A percentile compares a stretch with the other conserved stretches of the same genome.
phyloP scores from a whole-genome alignment of 2,888 invertebrate species.

The Apamea anceps region DNA sequence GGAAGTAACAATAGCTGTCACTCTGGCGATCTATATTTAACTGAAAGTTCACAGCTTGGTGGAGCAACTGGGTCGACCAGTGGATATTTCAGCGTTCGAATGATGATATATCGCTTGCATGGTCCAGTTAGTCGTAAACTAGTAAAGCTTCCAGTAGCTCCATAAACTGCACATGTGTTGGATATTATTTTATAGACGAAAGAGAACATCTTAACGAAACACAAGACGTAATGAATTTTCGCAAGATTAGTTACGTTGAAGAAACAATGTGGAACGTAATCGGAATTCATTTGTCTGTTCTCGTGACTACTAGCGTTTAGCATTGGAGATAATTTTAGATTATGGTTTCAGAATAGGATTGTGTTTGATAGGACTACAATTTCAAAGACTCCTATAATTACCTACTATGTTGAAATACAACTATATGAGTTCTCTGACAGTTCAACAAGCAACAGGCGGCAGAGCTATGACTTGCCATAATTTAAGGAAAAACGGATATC shows the following conservation, averaged over 20 bases:
- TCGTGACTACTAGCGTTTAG: slow-evolving; percentile 30
- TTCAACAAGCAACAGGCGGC: background rate
- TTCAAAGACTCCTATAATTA: slow-evolving; percentile 1
- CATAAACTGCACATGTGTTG: slow-evolving; percentile 47
- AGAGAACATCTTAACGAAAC: slow-evolving; percentile 14
- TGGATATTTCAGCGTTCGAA: slow-evolving; percentile 68
- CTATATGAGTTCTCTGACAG: too few species aligned
- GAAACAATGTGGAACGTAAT: slow-evolving; percentile 37
- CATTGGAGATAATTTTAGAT: slow-evolving; percentile 47
- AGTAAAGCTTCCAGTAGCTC: slow-evolving; percentile 28
- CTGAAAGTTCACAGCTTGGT: slow-evolving; percentile 72
- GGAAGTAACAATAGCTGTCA: slow-evolving; percentile 71
- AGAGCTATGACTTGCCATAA: background rate
- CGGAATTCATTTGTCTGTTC: slow-evolving; percentile 33
- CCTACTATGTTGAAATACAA: background rate
- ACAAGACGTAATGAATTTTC: slow-evolving; percentile 37
- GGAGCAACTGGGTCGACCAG: slow-evolving; percentile 72
- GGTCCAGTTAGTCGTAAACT: slow-evolving; percentile 59
- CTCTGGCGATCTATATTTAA: slow-evolving; percentile 74
- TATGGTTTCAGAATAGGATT: slow-evolving; percentile 22
- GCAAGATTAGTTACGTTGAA: slow-evolving; percentile 23
- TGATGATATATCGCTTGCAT: slow-evolving; percentile 63
- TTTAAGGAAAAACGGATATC: slow-evolving; percentile 1
- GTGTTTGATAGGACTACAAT: background rate
- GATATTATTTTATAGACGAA: slow-evolving; percentile 31